Conservation (phyloP, 2,888 invertebrate genomes). For the Argyra leucocephala region DNA sequence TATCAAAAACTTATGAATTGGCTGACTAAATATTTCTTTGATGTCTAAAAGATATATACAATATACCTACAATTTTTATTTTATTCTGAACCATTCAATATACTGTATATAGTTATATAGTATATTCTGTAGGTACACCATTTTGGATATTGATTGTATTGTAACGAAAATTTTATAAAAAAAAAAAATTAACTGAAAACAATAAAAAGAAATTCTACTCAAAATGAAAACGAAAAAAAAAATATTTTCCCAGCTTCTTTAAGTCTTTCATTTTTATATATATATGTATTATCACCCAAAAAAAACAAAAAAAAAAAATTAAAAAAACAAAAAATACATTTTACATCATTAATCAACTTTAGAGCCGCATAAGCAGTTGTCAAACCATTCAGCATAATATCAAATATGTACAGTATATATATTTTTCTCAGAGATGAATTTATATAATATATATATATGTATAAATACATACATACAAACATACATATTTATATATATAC, state of each 20-base stretch:
- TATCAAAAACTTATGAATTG: too few species aligned
- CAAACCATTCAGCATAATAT: constrained; percentile 11
- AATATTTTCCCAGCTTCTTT: constrained; percentile 6
- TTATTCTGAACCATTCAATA: too few species aligned
- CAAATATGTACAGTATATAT: constrained; percentile 9
- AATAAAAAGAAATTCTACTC: background rate
- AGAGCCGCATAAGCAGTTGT: constrained; percentile 11
- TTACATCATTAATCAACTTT: constrained; percentile 9
- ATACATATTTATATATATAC: background rate
- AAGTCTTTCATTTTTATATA: background rate
- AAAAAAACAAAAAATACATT: too few species aligned
- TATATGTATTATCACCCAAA: background rate
- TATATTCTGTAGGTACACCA: too few species aligned
- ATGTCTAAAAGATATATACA: too few species aligned
- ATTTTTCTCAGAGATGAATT: background rate
- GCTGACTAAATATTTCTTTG: too few species aligned
- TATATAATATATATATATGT: background rate
- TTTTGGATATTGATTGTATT: too few species aligned
- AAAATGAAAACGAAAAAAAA: background rate
- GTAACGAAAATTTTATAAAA: background rate
- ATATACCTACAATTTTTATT: too few species aligned
- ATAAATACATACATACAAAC: background rate
- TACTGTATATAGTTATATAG: too few species aligned
- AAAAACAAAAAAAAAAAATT: background rate
- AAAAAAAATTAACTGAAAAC: too few species aligned